These are phyloP conservation scores for Thinocorus orbignyianus DNA, from an alignment of 2,113 vertebrate genomes.

Conservation along the genomic window DNA sequence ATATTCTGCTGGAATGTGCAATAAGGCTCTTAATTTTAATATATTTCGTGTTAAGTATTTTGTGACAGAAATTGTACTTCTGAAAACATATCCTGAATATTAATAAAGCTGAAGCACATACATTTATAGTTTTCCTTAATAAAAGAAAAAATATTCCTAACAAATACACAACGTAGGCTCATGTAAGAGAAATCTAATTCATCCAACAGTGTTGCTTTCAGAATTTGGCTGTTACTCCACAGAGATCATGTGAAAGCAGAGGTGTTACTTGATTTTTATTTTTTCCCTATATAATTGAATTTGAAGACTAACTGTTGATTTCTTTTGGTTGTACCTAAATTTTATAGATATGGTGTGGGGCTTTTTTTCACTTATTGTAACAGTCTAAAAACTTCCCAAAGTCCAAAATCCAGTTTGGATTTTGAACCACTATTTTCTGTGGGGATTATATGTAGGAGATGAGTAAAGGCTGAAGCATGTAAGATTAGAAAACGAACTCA, in stretches of 20 bases:
- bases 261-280: not conserved
- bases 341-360: fast-evolving
- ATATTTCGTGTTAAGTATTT: not conserved
- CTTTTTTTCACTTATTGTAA: not conserved
- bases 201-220: not conserved
- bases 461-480: not conserved
- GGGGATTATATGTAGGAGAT: not conserved
- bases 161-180: not conserved
- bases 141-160: not conserved
- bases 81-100: not conserved
- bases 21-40: not conserved
- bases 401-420: not conserved
- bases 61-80: not conserved
- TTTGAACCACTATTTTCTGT: not conserved
- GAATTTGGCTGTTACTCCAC: not conserved
- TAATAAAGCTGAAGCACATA: not conserved
- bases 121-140: not conserved
- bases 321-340: not conserved
- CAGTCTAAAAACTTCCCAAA: not conserved
- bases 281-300: not conserved
- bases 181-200: not conserved
- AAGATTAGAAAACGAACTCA: not conserved
- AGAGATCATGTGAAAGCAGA: not conserved
- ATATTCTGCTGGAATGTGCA: not conserved
- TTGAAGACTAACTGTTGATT: not conserved